phyloP scores from a whole-genome alignment of 2,113 vertebrate species.

The Tetrax tetrax region DNA sequence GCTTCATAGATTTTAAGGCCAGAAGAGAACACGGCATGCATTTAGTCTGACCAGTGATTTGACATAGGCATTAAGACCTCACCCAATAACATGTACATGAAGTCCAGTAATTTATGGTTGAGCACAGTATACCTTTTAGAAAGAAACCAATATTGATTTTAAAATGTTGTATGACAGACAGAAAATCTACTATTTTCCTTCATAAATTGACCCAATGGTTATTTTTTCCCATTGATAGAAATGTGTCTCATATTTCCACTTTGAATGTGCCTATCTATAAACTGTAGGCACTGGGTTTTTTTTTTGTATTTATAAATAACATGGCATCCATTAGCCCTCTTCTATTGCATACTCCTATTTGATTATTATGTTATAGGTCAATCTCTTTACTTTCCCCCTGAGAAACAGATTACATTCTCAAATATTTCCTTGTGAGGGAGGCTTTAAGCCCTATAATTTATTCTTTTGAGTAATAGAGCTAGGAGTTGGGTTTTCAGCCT shows the following conservation, averaged over 20 bases:
- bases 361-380: background rate
- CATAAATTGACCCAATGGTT: background rate
- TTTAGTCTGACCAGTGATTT: background rate
- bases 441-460: background rate
- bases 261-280: background rate
- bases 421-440: background rate
- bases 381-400: background rate
- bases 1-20: conserved; percentile 7
- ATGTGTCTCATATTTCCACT: background rate
- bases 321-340: background rate
- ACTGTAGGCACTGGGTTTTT: background rate
- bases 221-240: background rate
- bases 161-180: background rate
- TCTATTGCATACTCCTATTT: background rate
- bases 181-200: background rate
- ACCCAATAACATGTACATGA: background rate
- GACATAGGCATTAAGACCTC: background rate
- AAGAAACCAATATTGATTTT: conserved; percentile 17
- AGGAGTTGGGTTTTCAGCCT: background rate
- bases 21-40: background rate
- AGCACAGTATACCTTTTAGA: background rate
- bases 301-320: background rate
- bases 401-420: background rate
- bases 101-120: background rate
- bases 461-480: background rate